Base-by-base conservation (phyloP, 1,140 invertebrate species). In the Charaxes varanes region DNA sequence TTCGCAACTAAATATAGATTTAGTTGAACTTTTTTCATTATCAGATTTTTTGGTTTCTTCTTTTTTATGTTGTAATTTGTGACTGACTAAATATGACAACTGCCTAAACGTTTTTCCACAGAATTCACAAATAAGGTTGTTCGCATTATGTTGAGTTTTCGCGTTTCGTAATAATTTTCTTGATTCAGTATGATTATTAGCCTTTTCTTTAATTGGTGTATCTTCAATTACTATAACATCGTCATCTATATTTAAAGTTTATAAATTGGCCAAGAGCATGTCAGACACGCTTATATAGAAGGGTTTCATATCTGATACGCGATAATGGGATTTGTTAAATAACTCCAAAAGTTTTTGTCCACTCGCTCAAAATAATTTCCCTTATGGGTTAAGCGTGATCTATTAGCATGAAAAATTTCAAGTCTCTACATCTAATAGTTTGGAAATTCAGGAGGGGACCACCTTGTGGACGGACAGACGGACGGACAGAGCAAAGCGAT, bases 41-140 rank as follows among this genome's bases (percentile, higher is more conserved):
- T 66, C 61, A 6, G 19, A 4, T 42, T 65, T 70, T 36, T 69
- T 74, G 2, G 33, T 3, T 8, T 69, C 60, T 13, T 64, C 60
- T 38, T 64, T 67, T 28, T 68, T 73, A 41, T 77, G 73, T 28
- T 72, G 70, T 30, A 76, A 27, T 45, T 76, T 84, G 31, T 85
- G 84, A 41, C 60, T 81, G 3, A 76, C 69, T 18, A 84, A 59
- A 51, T 85, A 84, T 2, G 82, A 84, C 12, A 80, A 43, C 41
- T 85, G 82, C 33, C 84, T 62, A 36, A 85, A 85, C n/a, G 65
- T 73, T 62, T 85, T 85, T 1, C 78, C 72, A 41, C 84, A 85
- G 45, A 77, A 62, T 53, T 85, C 77, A 42, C 84, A 85, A 18
- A 69, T 62, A 10, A 84, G 57, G 42, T 69, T 72, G 33, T 31